Evolutionary conservation across 1,140 invertebrate species (phyloP).

Genomic region (Steinernema feltiae): DNA sequence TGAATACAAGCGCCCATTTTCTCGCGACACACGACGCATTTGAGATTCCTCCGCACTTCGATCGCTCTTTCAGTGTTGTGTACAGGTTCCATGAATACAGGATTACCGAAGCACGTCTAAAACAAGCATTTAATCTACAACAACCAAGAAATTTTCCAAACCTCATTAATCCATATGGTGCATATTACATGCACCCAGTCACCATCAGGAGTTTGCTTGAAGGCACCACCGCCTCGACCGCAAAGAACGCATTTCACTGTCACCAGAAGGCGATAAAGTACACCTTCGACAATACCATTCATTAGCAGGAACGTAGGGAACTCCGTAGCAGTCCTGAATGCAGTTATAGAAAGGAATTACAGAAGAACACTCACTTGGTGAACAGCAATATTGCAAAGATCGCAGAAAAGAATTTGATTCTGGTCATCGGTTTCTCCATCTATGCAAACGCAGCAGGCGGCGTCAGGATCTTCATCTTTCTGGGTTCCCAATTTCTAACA

Average conservation of each 20-base stretch:
- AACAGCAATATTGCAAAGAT: constrained; percentile 97
- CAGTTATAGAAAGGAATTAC: neutral
- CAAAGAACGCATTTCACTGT: constrained; percentile 92
- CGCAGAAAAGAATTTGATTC: constrained; percentile 91
- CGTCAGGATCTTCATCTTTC: constrained; percentile 18
- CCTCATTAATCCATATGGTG: constrained; percentile 96
- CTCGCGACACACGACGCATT: constrained; percentile 92
- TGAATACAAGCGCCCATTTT: constrained; percentile 92
- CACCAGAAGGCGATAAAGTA: constrained; percentile 82
- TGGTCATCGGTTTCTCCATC: constrained; percentile 90
- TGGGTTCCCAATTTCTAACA: constrained; percentile 21
- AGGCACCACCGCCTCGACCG: constrained; percentile 92
- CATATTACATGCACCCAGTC: constrained; percentile 98
- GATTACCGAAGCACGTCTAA: constrained; percentile 32
- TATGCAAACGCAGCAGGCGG: constrained; percentile 21
- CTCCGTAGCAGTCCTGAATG: constrained; percentile 90
- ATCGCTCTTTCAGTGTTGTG: constrained; percentile 91
- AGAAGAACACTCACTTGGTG: constrained; percentile 62
- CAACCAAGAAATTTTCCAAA: constrained; percentile 59
- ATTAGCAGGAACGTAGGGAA: constrained; percentile 95
- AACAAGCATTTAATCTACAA: constrained; percentile 4
- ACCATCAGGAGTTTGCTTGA: constrained; percentile 91
- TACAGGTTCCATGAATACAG: constrained; percentile 71
- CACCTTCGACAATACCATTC: constrained; percentile 94
- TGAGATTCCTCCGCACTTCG: constrained; percentile 87